Evolutionary conservation across 2,797 vertebrate species (phyloP), one percentile per base, ranked within the genome.

Genomic region (Clarias laeviceps): DNA sequence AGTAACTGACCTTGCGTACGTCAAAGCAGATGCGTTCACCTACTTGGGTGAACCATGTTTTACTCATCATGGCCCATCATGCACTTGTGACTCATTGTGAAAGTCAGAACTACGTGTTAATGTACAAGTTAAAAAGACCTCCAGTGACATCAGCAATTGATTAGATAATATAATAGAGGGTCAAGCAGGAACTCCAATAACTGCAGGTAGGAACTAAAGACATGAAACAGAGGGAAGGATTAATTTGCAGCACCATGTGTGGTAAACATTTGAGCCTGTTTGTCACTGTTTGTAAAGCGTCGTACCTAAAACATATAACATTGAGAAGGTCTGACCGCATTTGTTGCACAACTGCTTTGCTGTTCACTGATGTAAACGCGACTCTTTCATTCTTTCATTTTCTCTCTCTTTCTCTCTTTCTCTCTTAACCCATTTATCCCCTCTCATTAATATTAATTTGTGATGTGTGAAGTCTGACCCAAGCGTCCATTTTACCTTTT

Each of bases 391-490:
- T 62, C 61, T 62, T 8, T 62, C 61, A 45, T 76, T 56, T 40
- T 20, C n/a, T 29, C 62, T 65, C 62, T 65, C 8, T 11, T 0
- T 65, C 62, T 66, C n/a, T 66, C 64, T 66, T 12, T 66, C 12
- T 66, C 64, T 66, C 27, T 66, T 17, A 85, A 85, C 90, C 86
- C 87, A 88, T 89, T 92, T 90, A 88, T 88, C 65, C 45, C 27
- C 54, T 62, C 74, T 88, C 87, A 92, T 93, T 89, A 93, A 94
- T 94, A 93, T 93, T 90, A 88, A 94, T 89, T 90, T 87, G 81
- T 88, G 85, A 86, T 80, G 68, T 54, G 27, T 29, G 5, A 74
- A 74, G n/a, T 76, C 27, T 29, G 50, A 29, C 15, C n/a, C 74
- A 34, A 61, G 56, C 29, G 0, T 78, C 54, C 27, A 34, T 34